Evolutionary conservation across 1,140 invertebrate species (phyloP).

Genomic region (Drosophila kepulauana): DNA sequence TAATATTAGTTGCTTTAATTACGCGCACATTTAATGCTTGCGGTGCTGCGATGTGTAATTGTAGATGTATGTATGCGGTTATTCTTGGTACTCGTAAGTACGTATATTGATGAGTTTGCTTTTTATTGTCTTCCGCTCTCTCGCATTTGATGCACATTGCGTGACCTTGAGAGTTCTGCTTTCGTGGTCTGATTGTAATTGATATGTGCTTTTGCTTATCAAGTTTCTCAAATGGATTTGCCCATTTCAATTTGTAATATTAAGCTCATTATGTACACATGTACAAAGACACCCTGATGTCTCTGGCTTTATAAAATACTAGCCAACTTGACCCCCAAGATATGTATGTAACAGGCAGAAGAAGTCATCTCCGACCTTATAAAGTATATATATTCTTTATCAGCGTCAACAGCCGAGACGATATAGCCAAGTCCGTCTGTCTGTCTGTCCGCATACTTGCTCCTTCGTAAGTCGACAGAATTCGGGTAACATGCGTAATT

Average conservation of each 20-base stretch:
- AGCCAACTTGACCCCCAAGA: no score
- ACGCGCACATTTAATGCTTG: constrained; percentile 45
- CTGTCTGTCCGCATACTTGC: no score
- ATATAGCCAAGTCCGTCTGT: no score
- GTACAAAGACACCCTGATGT: background rate
- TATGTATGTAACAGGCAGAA: no score
- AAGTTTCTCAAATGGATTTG: background rate
- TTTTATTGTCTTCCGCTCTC: background rate
- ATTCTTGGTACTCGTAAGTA: background rate
- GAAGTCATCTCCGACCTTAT: no score
- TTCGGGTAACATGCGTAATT: no score
- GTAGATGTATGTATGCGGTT: constrained; percentile 1
- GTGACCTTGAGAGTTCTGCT: constrained; percentile 20
- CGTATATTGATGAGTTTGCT: constrained; percentile 13
- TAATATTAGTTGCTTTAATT: constrained; percentile 74
- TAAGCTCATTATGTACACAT: background rate
- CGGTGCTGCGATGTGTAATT: background rate
- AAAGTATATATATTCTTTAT: no score
- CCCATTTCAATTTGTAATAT: background rate
- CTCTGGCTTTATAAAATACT: background rate
- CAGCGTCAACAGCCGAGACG: no score
- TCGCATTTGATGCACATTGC: background rate
- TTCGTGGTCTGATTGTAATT: constrained; percentile 5
- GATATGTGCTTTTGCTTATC: constrained; percentile 3
- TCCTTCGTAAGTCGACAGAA: no score